These are phyloP conservation scores for Diarsia mendica DNA, from an alignment of 2,888 invertebrate species.

Conservation along the genomic window DNA sequence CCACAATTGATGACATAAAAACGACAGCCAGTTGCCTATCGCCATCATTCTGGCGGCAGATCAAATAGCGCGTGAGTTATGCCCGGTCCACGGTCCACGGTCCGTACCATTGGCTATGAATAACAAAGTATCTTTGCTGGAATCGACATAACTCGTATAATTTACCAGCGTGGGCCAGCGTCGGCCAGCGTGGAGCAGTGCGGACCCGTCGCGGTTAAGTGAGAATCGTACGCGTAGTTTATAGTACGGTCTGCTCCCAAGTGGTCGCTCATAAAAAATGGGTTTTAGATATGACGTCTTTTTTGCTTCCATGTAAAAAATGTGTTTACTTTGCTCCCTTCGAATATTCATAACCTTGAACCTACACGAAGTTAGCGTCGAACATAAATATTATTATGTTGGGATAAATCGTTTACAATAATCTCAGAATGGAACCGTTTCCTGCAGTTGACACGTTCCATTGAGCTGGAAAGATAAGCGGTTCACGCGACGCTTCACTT, in stretches of 20 bases:
- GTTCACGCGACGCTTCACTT: conserved; percentile 52
- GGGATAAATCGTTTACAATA: conserved; percentile 58
- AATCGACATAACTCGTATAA: conserved; percentile 48
- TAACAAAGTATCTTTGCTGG: conserved; percentile 54
- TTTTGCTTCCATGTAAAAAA: conserved; percentile 54
- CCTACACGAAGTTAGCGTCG: conserved; percentile 37
- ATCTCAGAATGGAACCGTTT: conserved; percentile 48
- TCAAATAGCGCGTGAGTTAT: conserved; percentile 49
- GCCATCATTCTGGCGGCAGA: conserved; percentile 39
- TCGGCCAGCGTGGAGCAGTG: background rate
- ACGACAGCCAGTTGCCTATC: conserved; percentile 9
- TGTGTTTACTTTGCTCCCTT: conserved; percentile 52
- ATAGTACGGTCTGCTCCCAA: conserved; percentile 52
- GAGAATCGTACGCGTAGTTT: conserved; percentile 59
- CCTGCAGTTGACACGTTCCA: conserved; percentile 58
- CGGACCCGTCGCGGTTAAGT: conserved; percentile 32
- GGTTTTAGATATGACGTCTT: conserved; percentile 61
- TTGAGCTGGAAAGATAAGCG: conserved; percentile 65
- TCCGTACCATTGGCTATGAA: conserved; percentile 52
- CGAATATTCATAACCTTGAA: conserved; percentile 49
- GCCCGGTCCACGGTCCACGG: conserved; percentile 37
- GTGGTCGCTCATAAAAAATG: conserved; percentile 58
- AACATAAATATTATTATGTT: conserved; percentile 47
- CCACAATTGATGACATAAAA: conserved; percentile 15
- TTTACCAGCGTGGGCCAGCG: conserved; percentile 35